Percentiles rank a stretch among this genome's conserved stretches.
Evolutionary conservation across 2,113 vertebrate genomes (phyloP).

Genomic region (Nothobranchius kuhntae): DNA sequence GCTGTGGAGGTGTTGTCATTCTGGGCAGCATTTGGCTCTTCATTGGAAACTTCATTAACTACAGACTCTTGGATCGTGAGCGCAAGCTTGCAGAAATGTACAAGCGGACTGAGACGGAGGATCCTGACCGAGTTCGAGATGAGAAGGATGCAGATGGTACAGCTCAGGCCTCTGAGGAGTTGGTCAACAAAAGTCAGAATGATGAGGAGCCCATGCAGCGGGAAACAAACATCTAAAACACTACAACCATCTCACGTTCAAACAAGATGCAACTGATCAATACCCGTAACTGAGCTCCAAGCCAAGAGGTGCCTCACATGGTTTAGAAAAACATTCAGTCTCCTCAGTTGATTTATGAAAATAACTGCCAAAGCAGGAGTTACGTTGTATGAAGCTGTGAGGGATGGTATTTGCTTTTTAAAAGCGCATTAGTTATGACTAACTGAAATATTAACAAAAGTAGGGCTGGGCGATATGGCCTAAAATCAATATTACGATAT

Average conservation of each 20-base stretch:
- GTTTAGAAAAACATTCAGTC: conserved; percentile 19
- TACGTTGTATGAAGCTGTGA: conserved; percentile 1
- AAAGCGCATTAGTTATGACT: conserved; percentile 20
- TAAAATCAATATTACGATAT: too few species aligned
- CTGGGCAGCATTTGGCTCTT: conserved; percentile 91
- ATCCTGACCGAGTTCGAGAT: conserved; percentile 73
- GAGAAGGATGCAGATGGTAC: conserved; percentile 60
- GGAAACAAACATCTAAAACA: conserved; percentile 92
- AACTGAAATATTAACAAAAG: conserved; percentile 5
- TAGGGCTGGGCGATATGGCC: too few species aligned
- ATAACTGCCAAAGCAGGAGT: conserved; percentile 66
- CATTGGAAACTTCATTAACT: conserved; percentile 94
- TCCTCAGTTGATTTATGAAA: conserved; percentile 36
- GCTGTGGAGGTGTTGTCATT: conserved; percentile 88
- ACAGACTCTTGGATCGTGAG: conserved; percentile 89
- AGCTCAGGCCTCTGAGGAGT: conserved; percentile 46
- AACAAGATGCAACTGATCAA: background rate
- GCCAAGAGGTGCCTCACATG: conserved; percentile 36
- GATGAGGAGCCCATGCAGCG: conserved; percentile 79
- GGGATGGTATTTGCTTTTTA: conserved; percentile 10
- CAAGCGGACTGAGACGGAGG: conserved; percentile 72
- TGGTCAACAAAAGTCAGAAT: conserved; percentile 56
- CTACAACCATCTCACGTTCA: background rate
- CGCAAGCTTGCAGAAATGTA: conserved; percentile 77
- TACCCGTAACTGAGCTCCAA: conserved; percentile 30